A percentile compares a stretch with the other conserved stretches of the same genome.
Conservation (phyloP, 2,888 invertebrate species). For the Epinotia bilunana region DNA sequence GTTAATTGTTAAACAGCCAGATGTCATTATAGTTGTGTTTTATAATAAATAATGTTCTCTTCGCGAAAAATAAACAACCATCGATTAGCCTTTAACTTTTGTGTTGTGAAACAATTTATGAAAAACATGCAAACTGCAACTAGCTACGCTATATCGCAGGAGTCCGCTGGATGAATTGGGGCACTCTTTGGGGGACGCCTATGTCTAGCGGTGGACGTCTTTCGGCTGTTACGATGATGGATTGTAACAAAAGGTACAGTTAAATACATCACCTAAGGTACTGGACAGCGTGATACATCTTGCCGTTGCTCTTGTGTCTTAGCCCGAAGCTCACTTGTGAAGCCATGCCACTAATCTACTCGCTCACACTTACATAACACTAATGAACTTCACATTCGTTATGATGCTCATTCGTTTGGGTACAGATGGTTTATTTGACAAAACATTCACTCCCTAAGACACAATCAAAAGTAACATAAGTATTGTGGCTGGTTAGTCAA, state of each 20-base stretch:
- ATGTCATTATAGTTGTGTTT: too few relatives aligned
- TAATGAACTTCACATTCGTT: neutral
- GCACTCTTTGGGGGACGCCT: too few relatives aligned
- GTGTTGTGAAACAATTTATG: neutral
- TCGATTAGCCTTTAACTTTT: neutral
- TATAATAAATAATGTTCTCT: too few relatives aligned
- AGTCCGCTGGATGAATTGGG: too few relatives aligned
- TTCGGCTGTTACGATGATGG: too few relatives aligned
- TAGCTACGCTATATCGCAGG: too few relatives aligned
- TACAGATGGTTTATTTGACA: constrained; percentile 1
- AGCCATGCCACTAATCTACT: constrained; percentile 53
- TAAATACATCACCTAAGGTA: constrained; percentile 64
- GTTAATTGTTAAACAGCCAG: too few relatives aligned
- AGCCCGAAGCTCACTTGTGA: constrained; percentile 55
- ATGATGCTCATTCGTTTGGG: neutral
- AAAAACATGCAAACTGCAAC: neutral
- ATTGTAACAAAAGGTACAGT: neutral
- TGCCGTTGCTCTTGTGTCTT: constrained; percentile 64
- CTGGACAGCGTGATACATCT: constrained; percentile 70
- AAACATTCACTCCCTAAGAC: neutral
- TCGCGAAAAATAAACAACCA: too few relatives aligned
- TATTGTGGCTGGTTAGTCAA: neutral
- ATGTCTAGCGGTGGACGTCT: too few relatives aligned
- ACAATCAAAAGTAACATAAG: neutral
- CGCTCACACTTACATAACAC: constrained; percentile 28